Base-by-base conservation (phyloP, 2,888 invertebrate species). In the Dromius quadrimaculatus region DNA sequence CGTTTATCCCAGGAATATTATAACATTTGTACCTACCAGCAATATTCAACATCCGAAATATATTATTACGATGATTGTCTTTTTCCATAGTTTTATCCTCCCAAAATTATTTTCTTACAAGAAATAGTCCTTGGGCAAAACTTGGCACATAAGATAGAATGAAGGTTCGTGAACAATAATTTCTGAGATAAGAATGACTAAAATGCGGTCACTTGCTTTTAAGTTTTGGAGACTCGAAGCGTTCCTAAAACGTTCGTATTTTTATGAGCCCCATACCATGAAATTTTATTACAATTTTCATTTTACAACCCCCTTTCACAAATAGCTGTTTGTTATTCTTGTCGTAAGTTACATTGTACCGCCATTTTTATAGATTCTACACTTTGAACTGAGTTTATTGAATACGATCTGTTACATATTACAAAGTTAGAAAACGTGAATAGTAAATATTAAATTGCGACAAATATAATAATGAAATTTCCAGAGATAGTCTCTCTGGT, bases 161-260 rank as follows among this genome's bases (percentile, higher is more conserved):
- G 15, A 28, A 54, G 28, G 50, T 28, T 54, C 28, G 50, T 28
- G 50, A 13, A 54, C 50, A 47, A 54, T 54, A 54, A 54, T 54
- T 54, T 15, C 23, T 15, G 41, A 20, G 68, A 68, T 68, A 57
- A 59, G 57, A 32, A 68, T 68, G 59, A 41, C 59, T 43, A 68
- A 68, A 68, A 68, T 43, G 68, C 57, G 68, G 68, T 68, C 68
- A 68, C 59, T 68, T 68, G 68, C 59, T 59, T 68, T 68, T 68
- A 59, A 59, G 41, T 45, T 57, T 9, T 28, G 11, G 32, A 36
- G 59, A 43, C 59, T 59, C 13, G 59, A 45, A 68, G 32, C 68
- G 47, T 59, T 65, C 45, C 59, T 68, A 57, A 50, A 59, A 32
- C 41, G 28, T 45, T 20, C 59, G 68, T 64, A 59, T 68, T 68